These are phyloP conservation scores for Adelphocoris suturalis DNA, from an alignment of 2,888 invertebrate species.

Conservation along the genomic window DNA sequence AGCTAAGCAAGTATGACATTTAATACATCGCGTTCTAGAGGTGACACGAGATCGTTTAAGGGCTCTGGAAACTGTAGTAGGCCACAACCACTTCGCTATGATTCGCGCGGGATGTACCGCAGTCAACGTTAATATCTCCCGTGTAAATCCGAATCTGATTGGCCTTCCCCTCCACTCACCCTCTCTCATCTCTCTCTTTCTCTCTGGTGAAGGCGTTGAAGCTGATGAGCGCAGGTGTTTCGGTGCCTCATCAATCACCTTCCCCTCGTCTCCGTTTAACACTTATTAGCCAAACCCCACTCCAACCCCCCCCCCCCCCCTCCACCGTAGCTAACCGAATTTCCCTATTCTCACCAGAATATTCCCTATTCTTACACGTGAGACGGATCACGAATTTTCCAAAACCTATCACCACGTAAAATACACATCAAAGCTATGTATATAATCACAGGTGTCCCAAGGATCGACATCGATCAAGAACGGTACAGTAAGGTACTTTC, in stretches of 20 bases:
- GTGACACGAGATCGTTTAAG: no score
- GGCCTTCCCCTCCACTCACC: not conserved
- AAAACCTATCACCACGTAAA: no score
- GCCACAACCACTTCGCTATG: no score
- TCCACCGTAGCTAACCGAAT: not conserved
- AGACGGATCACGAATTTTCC: no score
- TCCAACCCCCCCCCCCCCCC: not conserved
- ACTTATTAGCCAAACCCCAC: not conserved
- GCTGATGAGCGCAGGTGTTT: conserved; percentile 18
- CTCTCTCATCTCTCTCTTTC: not conserved
- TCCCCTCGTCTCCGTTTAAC: conserved; percentile 2
- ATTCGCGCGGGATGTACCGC: no score
- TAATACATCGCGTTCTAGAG: no score
- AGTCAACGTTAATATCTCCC: not conserved
- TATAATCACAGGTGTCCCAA: no score
- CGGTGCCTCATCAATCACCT: not conserved
- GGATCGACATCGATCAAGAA: no score
- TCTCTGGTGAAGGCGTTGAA: not conserved
- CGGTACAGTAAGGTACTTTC: no score
- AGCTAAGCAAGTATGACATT: no score
- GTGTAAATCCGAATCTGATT: not conserved
- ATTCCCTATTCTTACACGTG: not conserved
- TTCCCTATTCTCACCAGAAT: not conserved
- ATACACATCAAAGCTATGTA: no score
- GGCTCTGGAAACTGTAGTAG: no score